Conservation (phyloP, 2,113 vertebrate genomes). For the Hydrolagus affinis region DNA sequence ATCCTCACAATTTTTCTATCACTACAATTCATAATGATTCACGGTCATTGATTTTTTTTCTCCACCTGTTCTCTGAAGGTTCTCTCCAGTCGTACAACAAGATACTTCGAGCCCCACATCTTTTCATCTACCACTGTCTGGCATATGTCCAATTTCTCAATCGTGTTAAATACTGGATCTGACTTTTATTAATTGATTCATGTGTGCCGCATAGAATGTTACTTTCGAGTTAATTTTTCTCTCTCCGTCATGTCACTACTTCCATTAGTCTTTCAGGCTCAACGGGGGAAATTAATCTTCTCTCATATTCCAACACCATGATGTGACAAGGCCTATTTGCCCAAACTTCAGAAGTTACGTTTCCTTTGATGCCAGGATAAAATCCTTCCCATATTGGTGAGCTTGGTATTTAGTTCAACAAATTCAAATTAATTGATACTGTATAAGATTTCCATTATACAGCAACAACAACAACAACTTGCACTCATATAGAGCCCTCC, state of each 20-base stretch:
- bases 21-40: not conserved
- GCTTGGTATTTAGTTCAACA: too few relatives aligned
- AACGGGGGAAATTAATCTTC: not conserved
- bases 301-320: not conserved
- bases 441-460: too few relatives aligned
- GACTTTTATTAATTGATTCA: not conserved
- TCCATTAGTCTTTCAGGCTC: not conserved
- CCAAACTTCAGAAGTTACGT: not conserved
- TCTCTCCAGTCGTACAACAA: too few relatives aligned
- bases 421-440: too few relatives aligned
- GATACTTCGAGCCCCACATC: too few relatives aligned
- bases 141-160: not conserved
- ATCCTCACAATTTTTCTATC: not conserved
- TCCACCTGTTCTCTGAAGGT: not conserved
- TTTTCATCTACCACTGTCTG: too few relatives aligned
- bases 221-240: conserved; percentile 4
- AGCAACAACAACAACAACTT: too few relatives aligned
- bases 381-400: not conserved
- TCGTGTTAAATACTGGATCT: not conserved
- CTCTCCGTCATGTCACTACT: not conserved
- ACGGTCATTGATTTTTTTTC: too few relatives aligned
- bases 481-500: too few relatives aligned
- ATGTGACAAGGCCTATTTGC: not conserved
- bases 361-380: not conserved
- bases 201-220: not conserved